Evolutionary conservation across 2,888 invertebrate species (phyloP).

Genomic region (Drosophila anceps): DNA sequence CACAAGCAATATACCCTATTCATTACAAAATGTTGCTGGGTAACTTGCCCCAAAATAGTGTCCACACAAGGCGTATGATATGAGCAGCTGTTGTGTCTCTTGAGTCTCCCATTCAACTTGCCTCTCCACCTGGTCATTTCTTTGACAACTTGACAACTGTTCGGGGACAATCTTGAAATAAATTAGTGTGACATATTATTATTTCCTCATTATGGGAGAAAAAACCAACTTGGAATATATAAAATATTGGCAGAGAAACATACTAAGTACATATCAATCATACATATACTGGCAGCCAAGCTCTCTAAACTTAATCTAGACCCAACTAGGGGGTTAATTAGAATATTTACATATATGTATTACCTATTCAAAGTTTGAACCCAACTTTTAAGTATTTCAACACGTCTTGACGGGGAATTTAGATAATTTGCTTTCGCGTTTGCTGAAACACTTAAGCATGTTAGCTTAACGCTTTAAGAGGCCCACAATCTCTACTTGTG

Average conservation of each 20-base stretch:
- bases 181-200: slow-evolving; percentile 1
- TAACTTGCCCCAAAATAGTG: neutral
- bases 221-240: neutral
- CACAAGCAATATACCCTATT: no score
- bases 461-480: slow-evolving; percentile 9
- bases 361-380: neutral
- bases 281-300: neutral
- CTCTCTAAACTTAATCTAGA: neutral
- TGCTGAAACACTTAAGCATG: slow-evolving; percentile 15
- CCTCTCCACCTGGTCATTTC: slow-evolving; percentile 2
- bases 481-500: slow-evolving; percentile 12
- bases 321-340: neutral
- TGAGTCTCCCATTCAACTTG: neutral
- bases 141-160: slow-evolving; percentile 16
- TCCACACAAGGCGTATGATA: slow-evolving; percentile 21
- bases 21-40: neutral
- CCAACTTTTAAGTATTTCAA: neutral
- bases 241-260: neutral
- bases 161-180: neutral
- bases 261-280: neutral
- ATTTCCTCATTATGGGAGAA: neutral
- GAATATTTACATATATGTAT: neutral
- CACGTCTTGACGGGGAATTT: neutral
- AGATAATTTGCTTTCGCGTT: slow-evolving; percentile 4
- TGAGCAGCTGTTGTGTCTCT: slow-evolving; percentile 13